Percentiles rank a stretch among this genome's conserved stretches.
Conservation (phyloP, 2,888 invertebrate genomes). For the Leucophenga montana region DNA sequence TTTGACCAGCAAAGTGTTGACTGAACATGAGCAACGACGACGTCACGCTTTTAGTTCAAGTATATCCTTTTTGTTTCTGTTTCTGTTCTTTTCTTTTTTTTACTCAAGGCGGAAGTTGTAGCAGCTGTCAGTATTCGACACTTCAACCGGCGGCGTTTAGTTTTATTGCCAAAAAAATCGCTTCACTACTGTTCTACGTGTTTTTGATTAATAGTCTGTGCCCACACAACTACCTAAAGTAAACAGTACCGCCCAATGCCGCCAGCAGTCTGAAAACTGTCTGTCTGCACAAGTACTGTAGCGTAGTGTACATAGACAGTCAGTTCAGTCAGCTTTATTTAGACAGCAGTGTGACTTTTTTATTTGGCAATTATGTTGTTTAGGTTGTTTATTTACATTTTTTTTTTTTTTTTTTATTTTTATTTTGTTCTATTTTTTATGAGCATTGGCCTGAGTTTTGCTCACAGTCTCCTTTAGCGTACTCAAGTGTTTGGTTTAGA, state of each 20-base stretch:
- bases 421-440: no score
- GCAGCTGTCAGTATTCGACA: conserved; percentile 45
- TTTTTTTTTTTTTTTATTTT: conserved; percentile 59
- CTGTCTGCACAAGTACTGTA: background rate
- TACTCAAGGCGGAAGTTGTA: conserved; percentile 16
- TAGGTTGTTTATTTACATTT: conserved; percentile 36
- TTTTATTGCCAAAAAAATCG: conserved; percentile 30
- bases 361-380: conserved; percentile 69
- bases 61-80: background rate
- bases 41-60: background rate
- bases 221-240: conserved; percentile 4
- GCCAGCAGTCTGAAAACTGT: background rate
- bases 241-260: background rate
- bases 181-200: conserved; percentile 26
- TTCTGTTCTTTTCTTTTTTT: background rate
- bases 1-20: conserved; percentile 55
- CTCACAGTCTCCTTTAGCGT: background rate
- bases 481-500: conserved; percentile 29
- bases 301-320: conserved; percentile 22
- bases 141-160: conserved; percentile 36
- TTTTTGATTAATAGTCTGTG: conserved; percentile 60
- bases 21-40: conserved; percentile 38
- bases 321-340: conserved; percentile 5
- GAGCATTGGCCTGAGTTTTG: conserved; percentile 31
- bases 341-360: conserved; percentile 57